Percentiles rank a stretch among this genome's conserved stretches.
phyloP scores from a whole-genome alignment of 2,113 vertebrate species.

The Globicephala melas region DNA sequence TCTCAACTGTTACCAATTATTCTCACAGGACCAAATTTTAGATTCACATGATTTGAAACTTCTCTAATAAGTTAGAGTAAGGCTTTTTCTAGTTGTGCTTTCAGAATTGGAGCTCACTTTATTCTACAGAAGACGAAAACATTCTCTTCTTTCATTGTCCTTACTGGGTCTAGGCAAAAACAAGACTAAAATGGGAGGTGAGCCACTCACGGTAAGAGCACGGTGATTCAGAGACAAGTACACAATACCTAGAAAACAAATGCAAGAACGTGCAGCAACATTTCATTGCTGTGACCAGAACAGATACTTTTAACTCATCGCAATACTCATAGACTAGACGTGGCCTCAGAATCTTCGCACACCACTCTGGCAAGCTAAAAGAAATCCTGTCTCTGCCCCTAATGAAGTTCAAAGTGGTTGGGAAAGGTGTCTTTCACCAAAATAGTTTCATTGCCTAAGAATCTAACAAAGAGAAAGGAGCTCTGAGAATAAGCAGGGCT shows the following conservation, averaged over 20 bases:
- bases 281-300: not conserved
- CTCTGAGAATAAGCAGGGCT: not conserved
- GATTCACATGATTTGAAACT: not conserved
- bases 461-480: not conserved
- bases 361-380: not conserved
- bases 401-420: not conserved
- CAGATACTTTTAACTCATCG: not conserved
- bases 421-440: not conserved
- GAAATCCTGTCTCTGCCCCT: not conserved
- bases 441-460: not conserved
- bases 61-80: not conserved
- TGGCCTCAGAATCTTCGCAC: not conserved
- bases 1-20: not conserved
- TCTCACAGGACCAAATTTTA: not conserved
- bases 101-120: not conserved
- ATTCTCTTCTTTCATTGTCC: not conserved
- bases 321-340: not conserved
- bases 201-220: not conserved
- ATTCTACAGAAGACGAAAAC: not conserved
- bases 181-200: not conserved
- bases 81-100: not conserved
- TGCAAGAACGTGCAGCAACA: rapidly evolving
- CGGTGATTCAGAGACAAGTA: not conserved
- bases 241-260: not conserved
- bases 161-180: not conserved